phyloP scores from a whole-genome alignment of 1,140 invertebrate species.

The Maconellicoccus hirsutus region DNA sequence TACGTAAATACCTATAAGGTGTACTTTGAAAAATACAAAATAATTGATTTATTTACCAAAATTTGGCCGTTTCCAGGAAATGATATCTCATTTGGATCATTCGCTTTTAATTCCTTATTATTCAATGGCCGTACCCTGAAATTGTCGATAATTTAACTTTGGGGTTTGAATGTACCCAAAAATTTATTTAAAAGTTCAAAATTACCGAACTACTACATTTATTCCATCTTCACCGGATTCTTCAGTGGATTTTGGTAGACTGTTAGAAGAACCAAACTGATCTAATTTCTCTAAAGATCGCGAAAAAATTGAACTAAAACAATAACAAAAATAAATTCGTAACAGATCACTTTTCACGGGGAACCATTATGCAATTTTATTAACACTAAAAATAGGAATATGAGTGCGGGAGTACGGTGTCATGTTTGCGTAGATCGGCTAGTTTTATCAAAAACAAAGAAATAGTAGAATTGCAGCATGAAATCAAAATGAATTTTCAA shows the following conservation, averaged over 20 bases:
- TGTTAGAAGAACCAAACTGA: not conserved
- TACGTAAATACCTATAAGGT: not conserved
- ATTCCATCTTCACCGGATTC: conserved; percentile 56
- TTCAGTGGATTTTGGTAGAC: conserved; percentile 14
- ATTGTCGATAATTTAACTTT: conserved; percentile 12
- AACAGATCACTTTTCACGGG: too few relatives aligned
- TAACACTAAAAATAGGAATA: too few relatives aligned
- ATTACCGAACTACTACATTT: conserved; percentile 61
- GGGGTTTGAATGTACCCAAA: not conserved
- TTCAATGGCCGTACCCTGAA: conserved; percentile 57
- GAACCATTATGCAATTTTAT: too few relatives aligned
- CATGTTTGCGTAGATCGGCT: too few relatives aligned
- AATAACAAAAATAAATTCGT: too few relatives aligned
- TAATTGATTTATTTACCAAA: conserved; percentile 41
- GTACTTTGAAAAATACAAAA: not conserved
- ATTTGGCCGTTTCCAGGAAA: conserved; percentile 70
- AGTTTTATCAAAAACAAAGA: too few relatives aligned
- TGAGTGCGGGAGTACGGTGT: not conserved
- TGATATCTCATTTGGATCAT: conserved; percentile 49
- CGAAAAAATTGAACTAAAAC: conserved; percentile 7
- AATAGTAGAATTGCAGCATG: too few relatives aligned
- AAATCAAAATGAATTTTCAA: too few relatives aligned
- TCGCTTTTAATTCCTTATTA: conserved; percentile 49
- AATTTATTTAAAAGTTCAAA: not conserved
- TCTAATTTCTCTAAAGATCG: conserved; percentile 3